phyloP scores from a whole-genome alignment of 1,140 invertebrate species.

The Macrobrachium rosenbergii region DNA sequence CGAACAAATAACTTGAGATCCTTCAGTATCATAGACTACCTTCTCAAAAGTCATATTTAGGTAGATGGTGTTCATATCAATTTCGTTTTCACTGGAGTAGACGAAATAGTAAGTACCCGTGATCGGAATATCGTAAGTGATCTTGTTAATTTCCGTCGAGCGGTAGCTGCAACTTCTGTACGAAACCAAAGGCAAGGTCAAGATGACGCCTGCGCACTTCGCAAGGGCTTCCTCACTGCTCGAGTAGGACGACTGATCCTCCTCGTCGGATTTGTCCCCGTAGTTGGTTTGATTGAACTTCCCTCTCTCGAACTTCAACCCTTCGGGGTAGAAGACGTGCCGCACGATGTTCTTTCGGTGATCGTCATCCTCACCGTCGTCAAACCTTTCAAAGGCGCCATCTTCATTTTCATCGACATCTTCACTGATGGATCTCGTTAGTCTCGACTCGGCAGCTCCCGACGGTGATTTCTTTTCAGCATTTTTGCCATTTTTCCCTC shows the following conservation, averaged over 20 bases:
- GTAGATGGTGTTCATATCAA: slow-evolving; percentile 68
- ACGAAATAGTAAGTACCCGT: slow-evolving; percentile 76
- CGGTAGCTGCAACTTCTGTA: slow-evolving; percentile 69
- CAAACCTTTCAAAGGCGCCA: slow-evolving; percentile 36
- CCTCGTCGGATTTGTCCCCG: slow-evolving; percentile 74
- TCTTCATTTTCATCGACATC: background rate
- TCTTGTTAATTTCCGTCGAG: slow-evolving; percentile 49
- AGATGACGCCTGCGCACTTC: slow-evolving; percentile 80
- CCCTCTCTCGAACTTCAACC: slow-evolving; percentile 66
- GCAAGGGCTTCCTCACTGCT: slow-evolving; percentile 82
- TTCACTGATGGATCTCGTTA: background rate
- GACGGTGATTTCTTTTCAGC: background rate
- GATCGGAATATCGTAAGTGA: slow-evolving; percentile 54
- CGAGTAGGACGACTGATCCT: slow-evolving; percentile 85
- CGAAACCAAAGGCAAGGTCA: slow-evolving; percentile 79
- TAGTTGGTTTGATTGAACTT: slow-evolving; percentile 66
- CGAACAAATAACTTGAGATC: slow-evolving; percentile 69
- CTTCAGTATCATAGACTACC: slow-evolving; percentile 78
- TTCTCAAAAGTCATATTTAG: slow-evolving; percentile 80
- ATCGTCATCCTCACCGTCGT: background rate
- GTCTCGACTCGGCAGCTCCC: background rate
- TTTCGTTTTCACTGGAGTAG: slow-evolving; percentile 85
- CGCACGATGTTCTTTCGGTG: slow-evolving; percentile 16
- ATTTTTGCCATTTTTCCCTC: background rate
- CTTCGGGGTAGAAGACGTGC: slow-evolving; percentile 49